Conservation (phyloP, 2,797 vertebrate species). For the Myotis myotis region DNA sequence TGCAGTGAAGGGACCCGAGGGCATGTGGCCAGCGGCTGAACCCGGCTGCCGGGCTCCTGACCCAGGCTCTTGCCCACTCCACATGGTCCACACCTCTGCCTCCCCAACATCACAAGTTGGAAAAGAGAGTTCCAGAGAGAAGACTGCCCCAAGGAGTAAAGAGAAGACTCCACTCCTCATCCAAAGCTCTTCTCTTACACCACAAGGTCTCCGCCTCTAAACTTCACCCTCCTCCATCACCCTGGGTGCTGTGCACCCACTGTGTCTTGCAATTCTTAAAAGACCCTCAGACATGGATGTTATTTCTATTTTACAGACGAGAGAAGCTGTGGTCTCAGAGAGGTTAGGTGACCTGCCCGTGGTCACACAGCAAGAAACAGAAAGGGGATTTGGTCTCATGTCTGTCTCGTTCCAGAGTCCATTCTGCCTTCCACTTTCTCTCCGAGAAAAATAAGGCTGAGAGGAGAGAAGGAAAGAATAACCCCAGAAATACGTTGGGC, state of each 20-base stretch:
- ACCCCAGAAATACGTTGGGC: not conserved
- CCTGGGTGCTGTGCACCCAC: not conserved
- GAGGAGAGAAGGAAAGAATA: slow-evolving; percentile 11
- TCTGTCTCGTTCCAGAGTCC: not conserved
- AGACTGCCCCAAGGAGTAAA: too few species aligned
- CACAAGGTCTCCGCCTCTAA: not conserved
- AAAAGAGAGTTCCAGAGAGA: not conserved
- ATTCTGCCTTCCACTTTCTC: not conserved
- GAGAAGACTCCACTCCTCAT: not conserved
- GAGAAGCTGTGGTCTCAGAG: not conserved
- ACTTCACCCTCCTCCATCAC: not conserved
- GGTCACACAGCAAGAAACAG: not conserved
- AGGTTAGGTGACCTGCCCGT: not conserved
- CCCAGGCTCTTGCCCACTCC: not conserved
- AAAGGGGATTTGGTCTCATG: not conserved
- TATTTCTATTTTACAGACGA: not conserved
- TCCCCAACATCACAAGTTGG: rapidly evolving
- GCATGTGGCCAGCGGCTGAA: not conserved
- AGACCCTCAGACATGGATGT: not conserved
- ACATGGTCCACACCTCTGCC: not conserved
- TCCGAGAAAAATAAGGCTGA: not conserved
- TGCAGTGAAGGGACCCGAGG: too few species aligned
- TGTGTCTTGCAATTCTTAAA: not conserved
- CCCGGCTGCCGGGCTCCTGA: not conserved
- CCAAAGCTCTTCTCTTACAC: not conserved